phyloP scores from a whole-genome alignment of 2,888 invertebrate species.

The Lumbricus terrestris region DNA sequence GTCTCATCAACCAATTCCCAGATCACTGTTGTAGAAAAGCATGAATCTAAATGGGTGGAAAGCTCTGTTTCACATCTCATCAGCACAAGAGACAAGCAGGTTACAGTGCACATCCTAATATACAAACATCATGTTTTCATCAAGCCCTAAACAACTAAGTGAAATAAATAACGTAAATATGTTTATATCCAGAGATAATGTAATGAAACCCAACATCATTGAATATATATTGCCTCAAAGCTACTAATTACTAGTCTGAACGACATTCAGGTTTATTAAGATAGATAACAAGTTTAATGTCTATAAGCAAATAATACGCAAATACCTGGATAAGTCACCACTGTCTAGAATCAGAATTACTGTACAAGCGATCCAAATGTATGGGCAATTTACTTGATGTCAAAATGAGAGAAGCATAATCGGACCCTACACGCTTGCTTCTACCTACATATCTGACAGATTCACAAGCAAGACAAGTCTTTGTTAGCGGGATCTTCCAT shows the following conservation, averaged over 20 bases:
- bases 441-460: background rate
- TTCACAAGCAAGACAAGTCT: background rate
- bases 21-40: background rate
- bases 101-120: background rate
- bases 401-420: background rate
- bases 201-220: background rate
- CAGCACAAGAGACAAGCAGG: background rate
- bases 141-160: background rate
- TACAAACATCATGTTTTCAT: background rate
- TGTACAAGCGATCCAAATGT: background rate
- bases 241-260: background rate
- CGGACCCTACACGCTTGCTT: background rate
- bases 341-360: background rate
- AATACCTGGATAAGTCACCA: background rate
- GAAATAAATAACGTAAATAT: background rate
- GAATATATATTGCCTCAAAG: background rate
- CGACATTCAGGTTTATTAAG: background rate
- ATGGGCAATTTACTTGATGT: background rate
- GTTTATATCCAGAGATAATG: background rate
- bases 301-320: background rate
- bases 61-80: background rate
- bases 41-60: background rate
- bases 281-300: background rate
- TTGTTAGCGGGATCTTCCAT: background rate
- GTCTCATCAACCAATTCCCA: background rate